Conservation (phyloP, 2,888 invertebrate genomes). For the Lochmaea capreae region DNA sequence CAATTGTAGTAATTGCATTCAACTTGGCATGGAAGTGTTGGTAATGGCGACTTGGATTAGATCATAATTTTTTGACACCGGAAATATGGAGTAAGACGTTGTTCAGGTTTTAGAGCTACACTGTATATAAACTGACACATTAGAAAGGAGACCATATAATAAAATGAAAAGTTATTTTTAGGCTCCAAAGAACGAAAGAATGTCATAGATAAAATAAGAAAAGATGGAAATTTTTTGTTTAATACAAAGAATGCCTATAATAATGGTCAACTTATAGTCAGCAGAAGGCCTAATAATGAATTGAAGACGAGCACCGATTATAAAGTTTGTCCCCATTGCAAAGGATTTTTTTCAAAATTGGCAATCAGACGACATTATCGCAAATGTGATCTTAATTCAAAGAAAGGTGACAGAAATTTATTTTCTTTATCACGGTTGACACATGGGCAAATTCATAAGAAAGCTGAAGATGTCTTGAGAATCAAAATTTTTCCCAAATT, state of each 20-base stretch:
- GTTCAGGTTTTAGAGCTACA: neutral
- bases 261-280: constrained; percentile 25
- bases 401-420: constrained; percentile 5
- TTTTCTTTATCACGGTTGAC: constrained; percentile 3
- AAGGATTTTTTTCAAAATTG: constrained; percentile 26
- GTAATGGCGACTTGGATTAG: neutral
- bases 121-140: neutral
- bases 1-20: neutral
- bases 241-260: constrained; percentile 28
- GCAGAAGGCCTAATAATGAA: constrained; percentile 20
- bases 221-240: constrained; percentile 25
- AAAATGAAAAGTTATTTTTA: constrained; percentile 6
- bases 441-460: constrained; percentile 29
- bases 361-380: constrained; percentile 20
- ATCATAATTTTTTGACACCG: neutral
- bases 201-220: constrained; percentile 16
- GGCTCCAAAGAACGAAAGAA: constrained; percentile 20
- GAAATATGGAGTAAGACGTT: neutral
- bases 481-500: constrained; percentile 24
- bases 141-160: neutral
- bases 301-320: constrained; percentile 36
- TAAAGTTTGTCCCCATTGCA: constrained; percentile 27
- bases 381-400: constrained; percentile 27
- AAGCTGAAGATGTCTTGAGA: constrained; percentile 15
- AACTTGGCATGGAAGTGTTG: neutral